phyloP scores from a whole-genome alignment of 23 tunicate species.

The Botrylloides violaceus region DNA sequence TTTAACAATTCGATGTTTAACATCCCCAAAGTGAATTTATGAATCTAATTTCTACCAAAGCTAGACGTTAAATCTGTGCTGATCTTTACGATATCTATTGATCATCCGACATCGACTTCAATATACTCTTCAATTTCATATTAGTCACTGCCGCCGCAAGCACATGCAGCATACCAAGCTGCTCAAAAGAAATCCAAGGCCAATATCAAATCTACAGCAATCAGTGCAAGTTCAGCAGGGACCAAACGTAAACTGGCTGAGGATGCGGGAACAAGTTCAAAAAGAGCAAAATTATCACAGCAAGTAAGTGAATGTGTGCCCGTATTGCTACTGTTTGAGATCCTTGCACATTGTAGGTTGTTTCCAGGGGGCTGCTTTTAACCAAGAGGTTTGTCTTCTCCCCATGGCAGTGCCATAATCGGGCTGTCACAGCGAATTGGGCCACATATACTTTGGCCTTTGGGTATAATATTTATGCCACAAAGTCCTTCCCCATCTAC shows the following conservation, averaged over 20 bases:
- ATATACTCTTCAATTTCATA: neutral
- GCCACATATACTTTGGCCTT: too few relatives aligned
- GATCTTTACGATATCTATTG: neutral
- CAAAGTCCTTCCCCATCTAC: too few relatives aligned
- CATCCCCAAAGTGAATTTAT: too few relatives aligned
- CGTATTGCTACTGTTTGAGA: too few relatives aligned
- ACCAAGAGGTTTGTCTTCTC: too few relatives aligned
- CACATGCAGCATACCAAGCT: slow-evolving; percentile 10
- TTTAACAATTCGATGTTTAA: too few relatives aligned
- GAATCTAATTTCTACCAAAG: neutral
- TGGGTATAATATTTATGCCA: too few relatives aligned
- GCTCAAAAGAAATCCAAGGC: slow-evolving; percentile 13
- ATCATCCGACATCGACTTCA: neutral
- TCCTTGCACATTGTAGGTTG: too few relatives aligned
- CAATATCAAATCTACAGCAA: neutral
- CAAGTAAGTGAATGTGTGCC: too few relatives aligned
- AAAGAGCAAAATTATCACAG: slow-evolving; percentile 9
- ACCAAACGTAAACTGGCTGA: neutral
- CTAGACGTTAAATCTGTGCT: neutral
- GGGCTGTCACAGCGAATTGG: too few relatives aligned
- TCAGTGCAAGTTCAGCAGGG: neutral
- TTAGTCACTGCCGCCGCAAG: slow-evolving; percentile 25
- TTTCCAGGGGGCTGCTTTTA: too few relatives aligned
- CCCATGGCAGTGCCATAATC: too few relatives aligned
- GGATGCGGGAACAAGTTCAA: neutral